phyloP scores from a whole-genome alignment of 2,797 vertebrate species.

The Sphenopsis melanotis region DNA sequence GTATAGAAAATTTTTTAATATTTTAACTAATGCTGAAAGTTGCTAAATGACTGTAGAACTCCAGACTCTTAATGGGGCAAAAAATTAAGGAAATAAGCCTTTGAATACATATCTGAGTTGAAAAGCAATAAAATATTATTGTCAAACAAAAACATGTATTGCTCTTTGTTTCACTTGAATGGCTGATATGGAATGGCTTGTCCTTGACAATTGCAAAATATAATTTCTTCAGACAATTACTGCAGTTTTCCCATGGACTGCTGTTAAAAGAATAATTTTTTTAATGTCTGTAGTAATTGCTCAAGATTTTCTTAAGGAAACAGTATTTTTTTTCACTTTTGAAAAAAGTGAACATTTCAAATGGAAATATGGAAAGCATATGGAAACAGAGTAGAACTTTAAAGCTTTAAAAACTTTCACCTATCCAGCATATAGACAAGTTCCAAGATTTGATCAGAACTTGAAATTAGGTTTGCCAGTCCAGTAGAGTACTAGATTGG shows the following conservation, averaged over 20 bases:
- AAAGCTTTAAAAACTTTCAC: neutral
- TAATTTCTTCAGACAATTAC: neutral
- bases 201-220: neutral
- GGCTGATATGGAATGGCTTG: neutral
- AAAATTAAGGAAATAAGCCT: neutral
- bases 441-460: neutral
- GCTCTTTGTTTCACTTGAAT: neutral
- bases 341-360: neutral
- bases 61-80: neutral
- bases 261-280: neutral
- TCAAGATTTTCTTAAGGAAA: neutral
- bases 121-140: neutral
- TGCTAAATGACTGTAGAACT: neutral
- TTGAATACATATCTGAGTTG: neutral
- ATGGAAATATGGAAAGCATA: neutral
- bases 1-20: neutral
- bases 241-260: neutral
- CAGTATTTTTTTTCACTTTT: neutral
- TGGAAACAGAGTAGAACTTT: neutral
- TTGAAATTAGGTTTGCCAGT: neutral
- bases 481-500: neutral
- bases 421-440: neutral
- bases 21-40: neutral
- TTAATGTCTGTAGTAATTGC: neutral
- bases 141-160: neutral